Conservation (phyloP, 2,797 vertebrate species). For the Capromys pilorides region DNA sequence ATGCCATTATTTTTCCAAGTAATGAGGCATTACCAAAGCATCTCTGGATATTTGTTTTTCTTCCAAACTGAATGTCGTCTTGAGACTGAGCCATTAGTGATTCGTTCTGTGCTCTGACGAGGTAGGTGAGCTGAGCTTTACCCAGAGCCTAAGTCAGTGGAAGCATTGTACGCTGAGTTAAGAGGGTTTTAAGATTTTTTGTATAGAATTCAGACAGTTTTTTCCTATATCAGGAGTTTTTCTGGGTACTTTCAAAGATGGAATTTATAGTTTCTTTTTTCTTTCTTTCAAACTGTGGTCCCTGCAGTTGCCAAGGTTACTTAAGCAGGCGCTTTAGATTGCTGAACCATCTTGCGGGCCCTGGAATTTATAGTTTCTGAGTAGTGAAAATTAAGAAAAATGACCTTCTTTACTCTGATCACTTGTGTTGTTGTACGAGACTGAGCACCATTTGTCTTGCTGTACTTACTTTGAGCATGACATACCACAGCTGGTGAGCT, state of each 20-base stretch:
- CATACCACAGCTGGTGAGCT: conserved; percentile 28
- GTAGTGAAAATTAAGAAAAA: conserved; percentile 33
- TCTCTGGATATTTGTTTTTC: not conserved
- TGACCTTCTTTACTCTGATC: conserved; percentile 24
- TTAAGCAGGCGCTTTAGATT: too few species aligned
- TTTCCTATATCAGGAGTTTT: not conserved
- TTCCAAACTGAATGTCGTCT: not conserved
- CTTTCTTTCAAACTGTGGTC: too few species aligned
- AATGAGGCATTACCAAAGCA: not conserved
- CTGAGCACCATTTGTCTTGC: not conserved
- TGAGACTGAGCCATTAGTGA: not conserved
- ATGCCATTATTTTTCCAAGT: not conserved
- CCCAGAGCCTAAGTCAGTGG: not conserved
- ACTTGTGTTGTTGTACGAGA: conserved; percentile 1
- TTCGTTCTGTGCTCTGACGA: conserved; percentile 26
- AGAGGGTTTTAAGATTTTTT: not conserved
- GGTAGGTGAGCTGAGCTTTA: conserved; percentile 8
- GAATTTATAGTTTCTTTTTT: conserved; percentile 54
- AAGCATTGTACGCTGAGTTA: not conserved
- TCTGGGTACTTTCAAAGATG: conserved; percentile 46
- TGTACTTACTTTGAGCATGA: conserved; percentile 48
- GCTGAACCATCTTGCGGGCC: too few species aligned
- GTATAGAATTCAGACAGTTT: conserved; percentile 29
- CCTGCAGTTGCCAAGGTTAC: too few species aligned
- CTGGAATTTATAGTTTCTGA: conserved; percentile 51